Evolutionary conservation across 2,797 vertebrate genomes (phyloP).

Genomic region (Gila robusta): DNA sequence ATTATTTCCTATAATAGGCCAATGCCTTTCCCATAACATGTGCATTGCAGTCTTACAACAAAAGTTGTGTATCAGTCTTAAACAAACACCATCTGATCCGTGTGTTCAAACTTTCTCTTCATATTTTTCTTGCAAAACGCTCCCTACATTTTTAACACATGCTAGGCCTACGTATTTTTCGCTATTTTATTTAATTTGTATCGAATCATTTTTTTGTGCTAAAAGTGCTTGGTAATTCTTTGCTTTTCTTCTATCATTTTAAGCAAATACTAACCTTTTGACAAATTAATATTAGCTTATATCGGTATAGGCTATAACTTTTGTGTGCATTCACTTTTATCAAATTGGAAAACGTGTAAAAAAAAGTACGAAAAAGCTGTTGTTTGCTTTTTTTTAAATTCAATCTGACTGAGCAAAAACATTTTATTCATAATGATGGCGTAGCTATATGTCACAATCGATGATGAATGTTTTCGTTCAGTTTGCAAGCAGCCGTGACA

Average conservation of each 20-base stretch:
- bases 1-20: neutral
- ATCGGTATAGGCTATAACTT: no score
- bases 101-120: neutral
- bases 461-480: neutral
- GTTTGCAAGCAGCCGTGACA: neutral
- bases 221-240: neutral
- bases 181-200: neutral
- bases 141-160: no score
- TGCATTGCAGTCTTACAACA: neutral
- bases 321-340: neutral
- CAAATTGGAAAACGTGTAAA: neutral
- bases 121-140: neutral
- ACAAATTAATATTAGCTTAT: neutral
- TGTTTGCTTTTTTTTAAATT: neutral
- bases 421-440: neutral
- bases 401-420: neutral
- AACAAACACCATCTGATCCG: neutral
- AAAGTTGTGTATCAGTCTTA: neutral
- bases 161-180: neutral
- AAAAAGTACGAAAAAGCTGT: neutral
- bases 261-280: neutral
- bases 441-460: neutral
- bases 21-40: neutral
- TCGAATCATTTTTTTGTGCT: neutral
- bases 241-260: neutral